Evolutionary conservation across 2,888 invertebrate genomes (phyloP), one percentile per base, ranked within the genome.

Genomic region (Leptodirus hochenwartii): DNA sequence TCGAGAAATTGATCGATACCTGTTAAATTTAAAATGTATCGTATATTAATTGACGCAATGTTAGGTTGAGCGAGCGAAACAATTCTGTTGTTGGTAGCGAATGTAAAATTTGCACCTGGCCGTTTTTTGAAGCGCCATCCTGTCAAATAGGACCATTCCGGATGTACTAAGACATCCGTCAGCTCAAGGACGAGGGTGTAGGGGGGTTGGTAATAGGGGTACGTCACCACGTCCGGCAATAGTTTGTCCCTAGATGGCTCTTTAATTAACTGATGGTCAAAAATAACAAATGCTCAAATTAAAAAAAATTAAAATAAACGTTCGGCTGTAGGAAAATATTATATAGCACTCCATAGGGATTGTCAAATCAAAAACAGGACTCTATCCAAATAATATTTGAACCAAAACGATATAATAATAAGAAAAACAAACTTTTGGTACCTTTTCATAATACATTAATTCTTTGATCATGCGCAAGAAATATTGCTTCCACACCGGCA

Each of bases 81-180:
- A n/a, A n/a, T n/a, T n/a, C n/a, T n/a, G n/a, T n/a, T n/a, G n/a
- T n/a, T n/a, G n/a, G 20, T n/a, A 20, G 20, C 6, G 20, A 6
- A 20, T 8, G 6, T 20, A 8, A 20, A 8, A 20, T 17, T 10
- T 32, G 33, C 40, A 20, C 88, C 90, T 1, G 96, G 95, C 29
- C 96, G 71, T 57, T 96, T 98, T 58, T 95, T 93, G 54, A 96
- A 98, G 42, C 95, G 71, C 93, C 93, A 96, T 3, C 95, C 95
- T 36, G 91, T 93, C 56, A 80, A 76, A 51, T 91, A 91, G 56
- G 93, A 93, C 96, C 96, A 98, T 54, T 96, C 95, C 1, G 96
- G 95, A 54, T 95, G 90, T 9, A 98, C 87, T 9, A 98, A 63
- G 8, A 98, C 75, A 47, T 91, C 95, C 17, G 85, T 95, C 63